phyloP scores from a whole-genome alignment of 2,888 invertebrate species.

The Eilema sororculum region DNA sequence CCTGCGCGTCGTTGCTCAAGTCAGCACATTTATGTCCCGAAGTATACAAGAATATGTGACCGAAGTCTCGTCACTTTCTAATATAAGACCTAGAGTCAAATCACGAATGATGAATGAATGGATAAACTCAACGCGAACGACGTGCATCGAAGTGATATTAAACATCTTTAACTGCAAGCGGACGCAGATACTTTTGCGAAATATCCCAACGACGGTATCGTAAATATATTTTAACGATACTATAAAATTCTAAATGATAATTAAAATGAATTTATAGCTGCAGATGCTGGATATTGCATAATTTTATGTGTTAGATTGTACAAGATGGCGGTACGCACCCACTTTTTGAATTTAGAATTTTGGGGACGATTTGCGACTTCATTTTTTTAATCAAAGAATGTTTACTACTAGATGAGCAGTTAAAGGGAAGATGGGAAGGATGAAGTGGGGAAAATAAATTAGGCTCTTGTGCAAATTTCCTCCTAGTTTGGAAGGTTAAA shows the following conservation, averaged over 20 bases:
- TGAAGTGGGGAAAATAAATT: too few species aligned
- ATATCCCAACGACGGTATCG: slow-evolving; percentile 32
- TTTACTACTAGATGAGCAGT: too few species aligned
- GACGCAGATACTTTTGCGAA: slow-evolving; percentile 35
- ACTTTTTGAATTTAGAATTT: neutral
- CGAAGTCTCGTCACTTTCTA: too few species aligned
- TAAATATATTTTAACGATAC: slow-evolving; percentile 37
- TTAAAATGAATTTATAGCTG: slow-evolving; percentile 40
- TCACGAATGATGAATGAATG: neutral
- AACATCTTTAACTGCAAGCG: slow-evolving; percentile 18
- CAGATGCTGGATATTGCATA: slow-evolving; percentile 42
- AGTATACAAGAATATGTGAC: too few species aligned
- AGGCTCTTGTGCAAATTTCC: too few species aligned
- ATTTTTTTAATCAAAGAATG: slow-evolving; percentile 13
- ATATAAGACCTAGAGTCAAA: neutral
- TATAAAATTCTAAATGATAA: slow-evolving; percentile 41
- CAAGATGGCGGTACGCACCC: neutral
- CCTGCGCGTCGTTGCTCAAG: too few species aligned
- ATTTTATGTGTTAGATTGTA: slow-evolving; percentile 26
- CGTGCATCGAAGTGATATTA: slow-evolving; percentile 15
- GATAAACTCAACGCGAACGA: neutral
- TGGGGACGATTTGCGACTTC: neutral
- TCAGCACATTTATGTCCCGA: too few species aligned
- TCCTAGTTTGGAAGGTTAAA: too few species aligned
- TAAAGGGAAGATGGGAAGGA: too few species aligned